phyloP scores from a whole-genome alignment of 2,797 vertebrate species.

The Myotis pilosus region DNA sequence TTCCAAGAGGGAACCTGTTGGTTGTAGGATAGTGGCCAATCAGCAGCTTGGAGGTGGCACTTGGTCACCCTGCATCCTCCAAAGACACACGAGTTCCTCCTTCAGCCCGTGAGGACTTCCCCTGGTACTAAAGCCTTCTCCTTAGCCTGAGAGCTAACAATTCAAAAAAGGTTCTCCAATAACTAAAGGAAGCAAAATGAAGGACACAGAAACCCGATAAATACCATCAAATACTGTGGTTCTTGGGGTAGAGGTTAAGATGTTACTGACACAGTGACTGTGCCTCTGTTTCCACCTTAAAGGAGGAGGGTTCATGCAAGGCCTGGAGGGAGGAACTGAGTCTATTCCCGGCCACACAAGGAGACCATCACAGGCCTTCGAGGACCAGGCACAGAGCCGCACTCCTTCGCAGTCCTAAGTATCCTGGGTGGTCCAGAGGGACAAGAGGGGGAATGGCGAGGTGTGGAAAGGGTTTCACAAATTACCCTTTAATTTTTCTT shows the following conservation, averaged over 20 bases:
- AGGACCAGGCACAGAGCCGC: not conserved
- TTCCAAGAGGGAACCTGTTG: not conserved
- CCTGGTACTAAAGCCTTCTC: not conserved
- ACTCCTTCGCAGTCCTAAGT: not conserved
- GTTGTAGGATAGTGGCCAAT: not conserved
- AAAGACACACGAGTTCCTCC: not conserved
- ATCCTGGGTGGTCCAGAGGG: not conserved
- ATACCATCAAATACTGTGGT: not conserved
- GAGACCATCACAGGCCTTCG: not conserved
- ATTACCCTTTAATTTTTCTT: not conserved
- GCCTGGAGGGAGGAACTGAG: not conserved
- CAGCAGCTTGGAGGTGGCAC: not conserved
- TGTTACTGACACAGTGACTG: not conserved
- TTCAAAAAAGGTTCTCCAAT: not conserved
- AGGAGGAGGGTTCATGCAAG: not conserved
- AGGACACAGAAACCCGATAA: not conserved
- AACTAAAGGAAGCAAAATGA: conserved; percentile 16
- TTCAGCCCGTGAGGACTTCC: not conserved
- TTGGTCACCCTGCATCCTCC: not conserved
- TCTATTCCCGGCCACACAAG: not conserved
- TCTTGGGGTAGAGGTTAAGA: not conserved
- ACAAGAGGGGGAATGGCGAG: not conserved
- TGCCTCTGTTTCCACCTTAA: not conserved
- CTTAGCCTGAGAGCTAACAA: not conserved
- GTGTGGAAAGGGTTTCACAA: not conserved